Percentiles rank a stretch among this genome's conserved stretches.
Conservation (phyloP, 2,797 vertebrate species). For the Ispidina picta region DNA sequence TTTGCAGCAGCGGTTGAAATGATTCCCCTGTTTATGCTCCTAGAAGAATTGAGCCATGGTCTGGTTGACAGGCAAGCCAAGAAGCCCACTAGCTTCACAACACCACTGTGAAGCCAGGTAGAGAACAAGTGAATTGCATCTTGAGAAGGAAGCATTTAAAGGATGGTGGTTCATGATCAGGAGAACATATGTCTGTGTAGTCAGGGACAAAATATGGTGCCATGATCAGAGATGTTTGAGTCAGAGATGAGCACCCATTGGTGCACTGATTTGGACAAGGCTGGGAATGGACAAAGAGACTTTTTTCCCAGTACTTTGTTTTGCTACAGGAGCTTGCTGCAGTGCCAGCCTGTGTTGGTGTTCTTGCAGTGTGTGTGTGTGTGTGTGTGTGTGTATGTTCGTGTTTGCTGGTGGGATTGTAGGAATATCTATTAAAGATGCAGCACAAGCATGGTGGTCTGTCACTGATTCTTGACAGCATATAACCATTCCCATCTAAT, state of each 20-base stretch:
- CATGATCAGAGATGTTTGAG: background rate
- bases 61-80: background rate
- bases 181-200: fast-evolving
- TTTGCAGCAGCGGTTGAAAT: background rate
- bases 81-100: background rate
- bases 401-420: background rate
- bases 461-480: background rate
- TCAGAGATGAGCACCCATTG: background rate
- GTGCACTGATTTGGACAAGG: background rate
- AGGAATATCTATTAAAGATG: background rate
- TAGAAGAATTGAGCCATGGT: background rate
- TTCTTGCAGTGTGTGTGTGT: fast-evolving
- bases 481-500: slow-evolving; percentile 4
- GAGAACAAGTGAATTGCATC: fast-evolving
- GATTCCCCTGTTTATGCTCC: background rate
- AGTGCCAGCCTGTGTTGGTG: background rate
- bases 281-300: background rate
- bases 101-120: background rate
- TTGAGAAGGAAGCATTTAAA: background rate
- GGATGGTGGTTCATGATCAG: background rate
- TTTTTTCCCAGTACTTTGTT: background rate
- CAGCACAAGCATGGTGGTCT: slow-evolving; percentile 38
- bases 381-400: no score
- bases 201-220: fast-evolving
- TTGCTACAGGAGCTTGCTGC: background rate